Percentiles rank a stretch among this genome's conserved stretches.
Conservation (phyloP, 2,113 vertebrate genomes). For the Takifugu bimaculatus region DNA sequence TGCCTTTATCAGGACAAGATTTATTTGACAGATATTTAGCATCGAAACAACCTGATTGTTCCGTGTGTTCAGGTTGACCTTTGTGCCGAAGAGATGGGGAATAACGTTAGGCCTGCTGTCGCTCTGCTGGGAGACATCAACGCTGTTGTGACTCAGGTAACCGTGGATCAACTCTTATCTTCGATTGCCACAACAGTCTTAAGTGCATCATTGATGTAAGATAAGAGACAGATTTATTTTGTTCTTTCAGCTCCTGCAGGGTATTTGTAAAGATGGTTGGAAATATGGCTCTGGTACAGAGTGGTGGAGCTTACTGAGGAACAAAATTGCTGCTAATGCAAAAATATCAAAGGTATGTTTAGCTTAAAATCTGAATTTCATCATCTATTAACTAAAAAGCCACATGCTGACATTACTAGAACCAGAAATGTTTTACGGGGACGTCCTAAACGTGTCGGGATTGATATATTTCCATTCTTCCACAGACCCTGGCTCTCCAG, state of each 20-base stretch:
- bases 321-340: constrained; percentile 82
- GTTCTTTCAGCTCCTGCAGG: constrained; percentile 78
- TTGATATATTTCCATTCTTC: background rate
- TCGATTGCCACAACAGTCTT: background rate
- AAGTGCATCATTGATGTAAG: background rate
- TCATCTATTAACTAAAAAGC: background rate
- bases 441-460: background rate
- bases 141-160: constrained; percentile 83
- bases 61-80: constrained; percentile 82
- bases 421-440: no score
- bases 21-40: background rate
- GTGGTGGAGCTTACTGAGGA: constrained; percentile 85
- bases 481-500: constrained; percentile 78
- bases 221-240: background rate
- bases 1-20: background rate
- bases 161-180: no score
- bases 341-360: constrained; percentile 79
- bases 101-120: constrained; percentile 86
- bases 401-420: background rate
- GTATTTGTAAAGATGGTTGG: constrained; percentile 73
- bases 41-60: background rate
- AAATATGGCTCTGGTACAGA: constrained; percentile 77
- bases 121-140: constrained; percentile 86
- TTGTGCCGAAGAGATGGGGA: constrained; percentile 95
- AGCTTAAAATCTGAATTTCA: background rate